Evolutionary conservation across 92 coral and sea anemone species (phyloP).

Genomic region (Micromussa lordhowensis): DNA sequence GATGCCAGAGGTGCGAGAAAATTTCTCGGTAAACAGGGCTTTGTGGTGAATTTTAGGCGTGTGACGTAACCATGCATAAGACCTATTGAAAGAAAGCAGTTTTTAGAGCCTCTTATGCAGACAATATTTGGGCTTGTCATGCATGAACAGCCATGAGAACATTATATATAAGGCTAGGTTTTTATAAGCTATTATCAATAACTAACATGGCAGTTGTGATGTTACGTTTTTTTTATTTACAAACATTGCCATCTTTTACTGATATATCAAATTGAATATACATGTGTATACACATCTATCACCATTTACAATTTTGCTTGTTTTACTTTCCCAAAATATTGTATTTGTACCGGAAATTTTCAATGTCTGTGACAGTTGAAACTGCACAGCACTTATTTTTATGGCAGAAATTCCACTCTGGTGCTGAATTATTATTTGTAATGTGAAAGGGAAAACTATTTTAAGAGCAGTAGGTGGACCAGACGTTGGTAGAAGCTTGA

Average conservation of each 20-base stretch:
- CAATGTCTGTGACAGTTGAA: no score
- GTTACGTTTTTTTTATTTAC: slow-evolving; percentile 12
- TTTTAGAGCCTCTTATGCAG: background rate
- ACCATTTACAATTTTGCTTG: slow-evolving; percentile 16
- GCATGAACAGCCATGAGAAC: no score
- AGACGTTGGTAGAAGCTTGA: background rate
- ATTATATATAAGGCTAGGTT: no score
- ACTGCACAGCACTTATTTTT: background rate
- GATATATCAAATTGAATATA: background rate
- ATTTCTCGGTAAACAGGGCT: no score
- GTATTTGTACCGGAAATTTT: background rate
- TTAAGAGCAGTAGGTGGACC: background rate
- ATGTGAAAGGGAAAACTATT: background rate
- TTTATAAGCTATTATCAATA: no score
- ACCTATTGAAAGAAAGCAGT: no score
- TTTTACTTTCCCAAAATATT: background rate
- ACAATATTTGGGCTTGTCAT: no score
- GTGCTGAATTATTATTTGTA: background rate
- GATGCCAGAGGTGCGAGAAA: no score
- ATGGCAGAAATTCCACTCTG: slow-evolving; percentile 7
- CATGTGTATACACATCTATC: slow-evolving; percentile 11
- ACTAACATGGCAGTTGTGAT: background rate
- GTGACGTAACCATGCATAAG: no score
- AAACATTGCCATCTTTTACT: background rate
- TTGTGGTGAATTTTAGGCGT: no score